Conservation (phyloP, 2,888 invertebrate species). For the Marasmarcha lunaedactyla region DNA sequence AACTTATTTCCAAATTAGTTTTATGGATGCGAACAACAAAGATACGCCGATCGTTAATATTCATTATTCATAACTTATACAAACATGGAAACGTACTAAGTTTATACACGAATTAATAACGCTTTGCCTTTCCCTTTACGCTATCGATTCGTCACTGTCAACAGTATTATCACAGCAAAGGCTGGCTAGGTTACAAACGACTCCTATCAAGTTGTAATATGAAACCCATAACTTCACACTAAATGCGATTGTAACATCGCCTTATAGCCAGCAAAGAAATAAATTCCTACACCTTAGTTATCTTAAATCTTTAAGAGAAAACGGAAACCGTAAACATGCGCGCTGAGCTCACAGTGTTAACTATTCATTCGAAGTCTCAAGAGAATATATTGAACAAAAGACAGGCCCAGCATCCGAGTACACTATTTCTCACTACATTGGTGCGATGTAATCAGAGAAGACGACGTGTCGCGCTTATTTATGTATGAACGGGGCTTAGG, state of each 20-base stretch:
- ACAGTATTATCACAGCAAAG: not conserved
- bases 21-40: conserved; percentile 18
- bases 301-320: conserved; percentile 64
- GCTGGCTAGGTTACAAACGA: conserved; percentile 14
- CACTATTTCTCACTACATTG: conserved; percentile 70
- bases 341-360: conserved; percentile 57
- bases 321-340: conserved; percentile 66
- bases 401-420: conserved; percentile 60
- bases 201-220: conserved; percentile 31
- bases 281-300: conserved; percentile 50
- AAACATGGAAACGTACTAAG: too few species aligned
- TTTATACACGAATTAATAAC: too few species aligned
- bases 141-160: not conserved
- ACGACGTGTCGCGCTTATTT: conserved; percentile 70
- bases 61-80: too few species aligned
- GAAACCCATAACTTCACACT: conserved; percentile 42
- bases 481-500: conserved; percentile 68
- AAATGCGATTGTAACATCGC: conserved; percentile 56
- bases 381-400: conserved; percentile 67
- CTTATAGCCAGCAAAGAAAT: conserved; percentile 62
- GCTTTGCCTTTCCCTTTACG: not conserved
- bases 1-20: conserved; percentile 24
- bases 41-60: too few species aligned
- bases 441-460: conserved; percentile 71
- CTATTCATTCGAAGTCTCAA: conserved; percentile 59